phyloP scores from a whole-genome alignment of 1,140 invertebrate genomes.

The Chironomus tepperi region DNA sequence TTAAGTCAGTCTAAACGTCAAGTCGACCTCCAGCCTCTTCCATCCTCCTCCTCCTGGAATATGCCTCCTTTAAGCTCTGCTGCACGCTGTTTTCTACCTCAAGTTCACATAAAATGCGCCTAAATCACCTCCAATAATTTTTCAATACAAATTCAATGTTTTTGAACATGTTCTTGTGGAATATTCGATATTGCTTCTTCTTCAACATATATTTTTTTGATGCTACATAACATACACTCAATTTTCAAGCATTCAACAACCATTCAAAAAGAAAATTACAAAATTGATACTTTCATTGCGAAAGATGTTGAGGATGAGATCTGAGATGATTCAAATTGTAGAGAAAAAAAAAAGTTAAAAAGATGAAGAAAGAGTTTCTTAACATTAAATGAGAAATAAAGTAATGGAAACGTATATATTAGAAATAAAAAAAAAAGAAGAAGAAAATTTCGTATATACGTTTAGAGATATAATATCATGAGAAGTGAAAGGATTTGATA shows the following conservation, averaged over 20 bases:
- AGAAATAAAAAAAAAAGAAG: not conserved
- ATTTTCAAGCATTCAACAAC: not conserved
- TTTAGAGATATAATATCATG: not conserved
- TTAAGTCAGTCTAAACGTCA: no score
- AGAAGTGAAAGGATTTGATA: constrained; percentile 13
- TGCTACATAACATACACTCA: not conserved
- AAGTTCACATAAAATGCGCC: not conserved
- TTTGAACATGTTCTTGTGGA: no score
- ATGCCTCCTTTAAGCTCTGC: no score
- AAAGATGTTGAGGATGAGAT: not conserved
- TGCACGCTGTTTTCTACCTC: not conserved
- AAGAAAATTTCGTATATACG: not conserved
- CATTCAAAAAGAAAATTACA: constrained; percentile 2
- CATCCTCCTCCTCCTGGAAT: no score
- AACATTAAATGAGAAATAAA: no score
- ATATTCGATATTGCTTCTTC: not conserved
- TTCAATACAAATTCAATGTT: not conserved
- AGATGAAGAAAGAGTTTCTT: no score
- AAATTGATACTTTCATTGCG: constrained; percentile 8
- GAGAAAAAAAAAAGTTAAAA: no score
- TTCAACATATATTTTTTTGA: not conserved
- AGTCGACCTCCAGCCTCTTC: no score
- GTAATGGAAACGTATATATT: no score
- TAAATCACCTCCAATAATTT: not conserved
- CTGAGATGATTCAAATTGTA: no score